These are phyloP conservation scores for Xerus inauris DNA, from an alignment of 2,113 vertebrate species.

Conservation along the genomic window DNA sequence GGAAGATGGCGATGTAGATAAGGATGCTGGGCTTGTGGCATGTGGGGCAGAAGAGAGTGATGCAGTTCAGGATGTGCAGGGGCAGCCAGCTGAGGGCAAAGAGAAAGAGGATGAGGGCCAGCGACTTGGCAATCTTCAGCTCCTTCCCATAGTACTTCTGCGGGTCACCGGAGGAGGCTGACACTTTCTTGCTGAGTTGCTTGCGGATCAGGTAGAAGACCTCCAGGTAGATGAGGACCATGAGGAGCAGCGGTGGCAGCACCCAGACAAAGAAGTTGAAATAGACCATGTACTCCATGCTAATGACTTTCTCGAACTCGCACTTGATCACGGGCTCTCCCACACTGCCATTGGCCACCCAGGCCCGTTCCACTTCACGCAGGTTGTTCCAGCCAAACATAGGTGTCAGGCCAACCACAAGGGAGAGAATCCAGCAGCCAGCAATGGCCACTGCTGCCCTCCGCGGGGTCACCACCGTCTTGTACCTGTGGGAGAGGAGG, in stretches of 20 bases:
- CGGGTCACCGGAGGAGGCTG: slow-evolving; percentile 90
- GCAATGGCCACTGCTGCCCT: slow-evolving; percentile 92
- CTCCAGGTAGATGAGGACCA: slow-evolving; percentile 95
- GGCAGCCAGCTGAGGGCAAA: slow-evolving; percentile 97
- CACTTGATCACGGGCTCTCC: slow-evolving; percentile 88
- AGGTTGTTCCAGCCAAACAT: slow-evolving; percentile 98
- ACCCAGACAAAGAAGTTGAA: slow-evolving; percentile 99
- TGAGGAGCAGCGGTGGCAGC: slow-evolving; percentile 94
- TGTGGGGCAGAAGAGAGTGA: slow-evolving; percentile 92
- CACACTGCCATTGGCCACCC: slow-evolving; percentile 80
- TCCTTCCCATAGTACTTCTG: slow-evolving; percentile 97
- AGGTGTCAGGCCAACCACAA: slow-evolving; percentile 94
- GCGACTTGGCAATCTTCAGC: slow-evolving; percentile 95
- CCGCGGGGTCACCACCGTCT: slow-evolving; percentile 92
- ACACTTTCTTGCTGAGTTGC: slow-evolving; percentile 95
- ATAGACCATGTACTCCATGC: slow-evolving; percentile 99
- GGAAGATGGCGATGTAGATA: slow-evolving; percentile 93
- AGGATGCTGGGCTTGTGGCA: slow-evolving; percentile 85
- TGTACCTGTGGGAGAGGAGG: slow-evolving; percentile 89
- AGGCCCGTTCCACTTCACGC: slow-evolving; percentile 81
- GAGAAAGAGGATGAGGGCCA: slow-evolving; percentile 95
- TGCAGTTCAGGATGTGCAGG: slow-evolving; percentile 95
- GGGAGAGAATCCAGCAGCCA: slow-evolving; percentile 94
- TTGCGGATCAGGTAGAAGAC: slow-evolving; percentile 98
- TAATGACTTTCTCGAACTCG: slow-evolving; percentile 95